phyloP scores from a whole-genome alignment of 2,797 vertebrate species.

The Catostomus latipinnis region DNA sequence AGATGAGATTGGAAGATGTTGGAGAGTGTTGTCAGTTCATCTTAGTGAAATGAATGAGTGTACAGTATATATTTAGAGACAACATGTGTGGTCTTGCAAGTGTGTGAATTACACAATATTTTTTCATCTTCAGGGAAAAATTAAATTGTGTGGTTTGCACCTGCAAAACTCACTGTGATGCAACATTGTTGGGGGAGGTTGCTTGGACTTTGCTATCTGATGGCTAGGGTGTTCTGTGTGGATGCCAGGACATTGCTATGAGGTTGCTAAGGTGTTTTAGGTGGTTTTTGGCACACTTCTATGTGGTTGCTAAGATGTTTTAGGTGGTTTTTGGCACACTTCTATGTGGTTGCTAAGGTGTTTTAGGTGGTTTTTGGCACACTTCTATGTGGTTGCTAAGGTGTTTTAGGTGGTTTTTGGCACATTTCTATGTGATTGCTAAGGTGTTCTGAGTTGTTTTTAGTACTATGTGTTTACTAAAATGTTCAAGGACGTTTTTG shows the following conservation, averaged over 20 bases:
- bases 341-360: too few relatives aligned
- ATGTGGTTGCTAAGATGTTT: too few relatives aligned
- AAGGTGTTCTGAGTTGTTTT: too few relatives aligned
- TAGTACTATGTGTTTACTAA: too few relatives aligned
- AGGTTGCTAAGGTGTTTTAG: not conserved
- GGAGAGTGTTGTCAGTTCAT: not conserved
- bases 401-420: not conserved
- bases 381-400: too few relatives aligned
- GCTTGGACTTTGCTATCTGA: too few relatives aligned
- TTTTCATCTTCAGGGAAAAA: not conserved
- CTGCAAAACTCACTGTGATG: not conserved
- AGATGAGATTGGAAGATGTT: slow-evolving; percentile 12
- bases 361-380: not conserved
- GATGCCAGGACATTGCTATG: too few relatives aligned
- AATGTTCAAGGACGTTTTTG: too few relatives aligned
- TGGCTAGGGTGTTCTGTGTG: too few relatives aligned
- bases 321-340: not conserved
- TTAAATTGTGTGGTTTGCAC: not conserved
- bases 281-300: too few relatives aligned
- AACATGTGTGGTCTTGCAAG: not conserved
- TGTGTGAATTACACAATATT: not conserved
- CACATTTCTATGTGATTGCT: too few relatives aligned
- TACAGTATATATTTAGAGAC: not conserved
- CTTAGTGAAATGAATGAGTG: not conserved
- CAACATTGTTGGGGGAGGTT: too few relatives aligned